These are phyloP conservation scores for Chiloscyllium punctatum DNA, from an alignment of 2,797 vertebrate species.

Conservation along the genomic window DNA sequence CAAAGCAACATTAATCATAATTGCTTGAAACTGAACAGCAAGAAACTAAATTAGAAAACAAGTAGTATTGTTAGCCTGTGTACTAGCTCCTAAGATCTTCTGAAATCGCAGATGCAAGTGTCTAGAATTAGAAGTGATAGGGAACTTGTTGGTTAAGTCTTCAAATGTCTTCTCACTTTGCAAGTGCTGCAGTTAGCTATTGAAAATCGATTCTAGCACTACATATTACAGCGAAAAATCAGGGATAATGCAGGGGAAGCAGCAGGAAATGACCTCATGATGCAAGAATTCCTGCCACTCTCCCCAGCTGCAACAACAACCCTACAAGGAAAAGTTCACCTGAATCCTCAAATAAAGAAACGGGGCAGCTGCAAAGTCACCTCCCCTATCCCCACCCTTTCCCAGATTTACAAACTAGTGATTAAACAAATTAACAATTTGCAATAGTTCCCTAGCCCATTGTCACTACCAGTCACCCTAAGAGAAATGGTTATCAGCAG, in stretches of 20 bases:
- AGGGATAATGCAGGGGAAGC: neutral
- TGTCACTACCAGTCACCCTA: neutral
- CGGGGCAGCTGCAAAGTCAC: neutral
- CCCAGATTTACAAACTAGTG: neutral
- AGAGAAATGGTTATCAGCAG: neutral
- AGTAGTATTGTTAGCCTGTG: neutral
- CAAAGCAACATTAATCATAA: neutral
- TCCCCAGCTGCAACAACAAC: neutral
- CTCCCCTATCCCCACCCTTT: neutral
- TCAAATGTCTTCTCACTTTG: neutral
- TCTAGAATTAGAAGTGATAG: neutral
- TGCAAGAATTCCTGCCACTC: conserved; percentile 16
- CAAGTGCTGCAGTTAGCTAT: neutral
- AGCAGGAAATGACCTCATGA: conserved; percentile 32
- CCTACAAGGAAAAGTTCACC: conserved; percentile 34
- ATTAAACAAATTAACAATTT: neutral
- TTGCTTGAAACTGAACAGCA: neutral
- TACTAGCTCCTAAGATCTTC: neutral
- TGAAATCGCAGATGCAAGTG: too few relatives aligned
- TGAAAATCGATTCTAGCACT: neutral
- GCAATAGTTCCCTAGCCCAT: neutral
- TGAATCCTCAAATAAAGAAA: neutral
- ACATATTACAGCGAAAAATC: conserved; percentile 1
- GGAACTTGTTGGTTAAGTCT: neutral
- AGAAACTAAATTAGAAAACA: neutral